Evolutionary conservation across 2,113 vertebrate species (phyloP).

Genomic region (Pionites leucogaster): DNA sequence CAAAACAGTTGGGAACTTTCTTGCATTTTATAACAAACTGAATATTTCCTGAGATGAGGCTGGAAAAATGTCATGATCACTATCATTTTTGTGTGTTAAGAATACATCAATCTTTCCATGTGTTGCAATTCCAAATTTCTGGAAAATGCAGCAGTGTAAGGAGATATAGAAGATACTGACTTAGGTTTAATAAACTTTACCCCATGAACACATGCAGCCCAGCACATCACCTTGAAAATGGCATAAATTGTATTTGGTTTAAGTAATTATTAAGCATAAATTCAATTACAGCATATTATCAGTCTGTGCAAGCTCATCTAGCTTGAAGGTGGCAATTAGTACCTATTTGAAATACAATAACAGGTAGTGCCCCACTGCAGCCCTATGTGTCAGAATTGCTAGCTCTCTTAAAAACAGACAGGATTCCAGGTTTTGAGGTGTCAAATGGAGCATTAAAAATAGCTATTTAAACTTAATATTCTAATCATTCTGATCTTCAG

Average conservation of each 20-base stretch:
- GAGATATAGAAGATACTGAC: not conserved
- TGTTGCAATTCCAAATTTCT: not conserved
- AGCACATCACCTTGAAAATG: not conserved
- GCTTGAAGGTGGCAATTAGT: slow-evolving; percentile 16
- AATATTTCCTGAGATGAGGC: not conserved
- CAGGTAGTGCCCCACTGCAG: not conserved
- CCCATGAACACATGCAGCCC: not conserved
- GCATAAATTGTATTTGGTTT: not conserved
- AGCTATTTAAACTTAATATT: slow-evolving; percentile 34
- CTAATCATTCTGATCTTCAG: slow-evolving; percentile 40
- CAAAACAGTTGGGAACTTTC: not conserved
- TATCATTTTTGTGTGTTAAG: not conserved
- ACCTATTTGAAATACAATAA: not conserved
- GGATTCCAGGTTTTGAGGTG: not conserved
- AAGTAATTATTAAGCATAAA: not conserved
- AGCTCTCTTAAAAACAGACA: slow-evolving; percentile 2
- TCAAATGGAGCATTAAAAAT: slow-evolving; percentile 36
- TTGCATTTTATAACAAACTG: not conserved
- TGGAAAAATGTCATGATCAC: not conserved
- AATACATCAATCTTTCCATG: not conserved
- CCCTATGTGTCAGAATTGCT: not conserved
- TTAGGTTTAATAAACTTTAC: not conserved
- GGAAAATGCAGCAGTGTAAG: not conserved
- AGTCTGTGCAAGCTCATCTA: not conserved
- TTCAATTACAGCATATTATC: not conserved